Evolutionary conservation across 1,140 invertebrate species (phyloP), one percentile per base, ranked within the genome.

Genomic region (Steinernema feltiae): DNA sequence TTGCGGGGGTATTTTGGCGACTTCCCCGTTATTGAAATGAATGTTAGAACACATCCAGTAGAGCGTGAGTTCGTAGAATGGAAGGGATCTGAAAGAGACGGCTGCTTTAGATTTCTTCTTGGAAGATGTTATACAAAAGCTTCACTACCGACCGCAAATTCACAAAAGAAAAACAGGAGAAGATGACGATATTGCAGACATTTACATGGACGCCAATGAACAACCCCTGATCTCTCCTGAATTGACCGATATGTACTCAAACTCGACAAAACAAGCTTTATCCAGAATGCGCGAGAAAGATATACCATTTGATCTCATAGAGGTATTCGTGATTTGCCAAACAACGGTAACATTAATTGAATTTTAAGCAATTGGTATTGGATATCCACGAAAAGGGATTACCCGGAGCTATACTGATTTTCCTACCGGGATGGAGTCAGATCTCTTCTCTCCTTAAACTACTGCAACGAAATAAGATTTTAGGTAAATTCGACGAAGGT

Each of bases 351-450:
- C 3, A 53, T 7, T 27, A 12, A 76, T 17, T 15, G 1, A 24
- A 18, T 73, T 7, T 82, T 82, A 29, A 82, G 81, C 31, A n/a
- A 18, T 53, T 85, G 32, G 71, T 85, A 1, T 18, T 46, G n/a
- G 82, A 85, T 69, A 85, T 86, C 74, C 48, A 74, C 32, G 12
- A 76, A 17, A 78, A 79, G 17, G 85, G 80, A n/a, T 32, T 71
- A 70, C 80, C 82, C 88, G 94, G 94, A 18, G 91, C 93, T 32
- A 91, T 97, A 72, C 88, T 98, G 21, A 88, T 97, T 0, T 97
- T 97, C 88, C 87, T 98, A 1, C 93, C 95, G 0, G 94, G 94
- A 0, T 97, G 95, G 87, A 93, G 94, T 83, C 93, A 96, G 76
- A 97, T 98, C 80, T 90, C 92, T 0, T 88, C 87, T 0, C 87